Evolutionary conservation across 2,888 invertebrate genomes (phyloP).

Genomic region (Portevinia maculata): DNA sequence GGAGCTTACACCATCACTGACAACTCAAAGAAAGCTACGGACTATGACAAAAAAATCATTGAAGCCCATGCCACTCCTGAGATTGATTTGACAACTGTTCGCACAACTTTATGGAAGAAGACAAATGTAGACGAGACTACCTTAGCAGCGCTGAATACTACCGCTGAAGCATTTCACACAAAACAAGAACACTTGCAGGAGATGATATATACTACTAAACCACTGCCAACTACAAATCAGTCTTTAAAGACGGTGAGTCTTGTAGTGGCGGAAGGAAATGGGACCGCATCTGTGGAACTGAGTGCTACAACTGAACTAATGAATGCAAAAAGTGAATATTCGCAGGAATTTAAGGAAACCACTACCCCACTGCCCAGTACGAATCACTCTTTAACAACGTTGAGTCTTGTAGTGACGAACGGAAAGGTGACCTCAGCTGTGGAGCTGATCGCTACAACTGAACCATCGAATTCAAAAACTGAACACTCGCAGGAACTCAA

Average conservation of each 20-base stretch:
- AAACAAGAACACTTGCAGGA: neutral
- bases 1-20: neutral
- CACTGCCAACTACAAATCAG: neutral
- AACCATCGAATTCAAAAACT: too few relatives aligned
- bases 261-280: neutral
- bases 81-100: neutral
- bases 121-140: neutral
- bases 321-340: neutral
- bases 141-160: neutral
- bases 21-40: neutral
- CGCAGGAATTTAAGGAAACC: neutral
- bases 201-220: neutral
- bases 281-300: neutral
- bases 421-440: too few relatives aligned
- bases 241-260: neutral
- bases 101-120: neutral
- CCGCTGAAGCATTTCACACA: neutral
- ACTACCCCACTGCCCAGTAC: too few relatives aligned
- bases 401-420: too few relatives aligned
- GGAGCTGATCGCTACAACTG: too few relatives aligned
- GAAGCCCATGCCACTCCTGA: neutral
- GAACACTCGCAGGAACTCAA: too few relatives aligned
- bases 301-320: neutral
- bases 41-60: too few relatives aligned
- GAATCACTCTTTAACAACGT: too few relatives aligned